Evolutionary conservation across 2,797 vertebrate genomes (phyloP).

Genomic region (Hafferia zeledoni): DNA sequence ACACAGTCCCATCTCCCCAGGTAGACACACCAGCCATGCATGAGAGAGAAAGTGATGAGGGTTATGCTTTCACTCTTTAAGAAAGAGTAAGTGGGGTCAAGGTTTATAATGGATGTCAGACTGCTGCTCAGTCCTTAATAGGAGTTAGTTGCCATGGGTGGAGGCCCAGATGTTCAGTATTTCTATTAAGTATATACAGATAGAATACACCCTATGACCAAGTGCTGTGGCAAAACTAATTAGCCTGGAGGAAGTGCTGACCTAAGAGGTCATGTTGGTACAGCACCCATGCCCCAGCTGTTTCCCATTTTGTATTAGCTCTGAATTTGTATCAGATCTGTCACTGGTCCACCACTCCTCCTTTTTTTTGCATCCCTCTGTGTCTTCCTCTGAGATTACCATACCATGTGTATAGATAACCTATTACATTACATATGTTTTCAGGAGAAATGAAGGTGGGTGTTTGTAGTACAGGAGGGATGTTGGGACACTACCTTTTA

Average conservation of each 20-base stretch:
- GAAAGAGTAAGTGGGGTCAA: not conserved
- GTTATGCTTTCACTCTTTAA: not conserved
- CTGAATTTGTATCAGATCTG: not conserved
- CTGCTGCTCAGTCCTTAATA: not conserved
- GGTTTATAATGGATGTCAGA: not conserved
- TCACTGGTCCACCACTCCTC: not conserved
- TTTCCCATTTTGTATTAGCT: not conserved
- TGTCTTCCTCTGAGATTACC: not conserved
- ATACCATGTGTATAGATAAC: fast-evolving
- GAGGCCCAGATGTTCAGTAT: not conserved
- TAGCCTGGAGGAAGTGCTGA: not conserved
- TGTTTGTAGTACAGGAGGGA: not conserved
- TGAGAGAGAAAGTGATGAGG: not conserved
- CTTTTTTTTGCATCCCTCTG: fast-evolving
- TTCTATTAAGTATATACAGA: not conserved
- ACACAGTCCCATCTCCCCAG: fast-evolving
- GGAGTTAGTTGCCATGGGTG: not conserved
- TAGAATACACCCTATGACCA: not conserved
- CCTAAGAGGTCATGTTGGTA: not conserved
- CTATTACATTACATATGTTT: not conserved
- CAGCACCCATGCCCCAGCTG: not conserved
- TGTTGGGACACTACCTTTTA: not conserved
- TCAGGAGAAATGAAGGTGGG: not conserved
- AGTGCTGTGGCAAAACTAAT: not conserved
- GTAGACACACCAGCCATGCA: not conserved